Base-by-base conservation (phyloP, 2,888 invertebrate genomes). In the Cistogaster globosa region DNA sequence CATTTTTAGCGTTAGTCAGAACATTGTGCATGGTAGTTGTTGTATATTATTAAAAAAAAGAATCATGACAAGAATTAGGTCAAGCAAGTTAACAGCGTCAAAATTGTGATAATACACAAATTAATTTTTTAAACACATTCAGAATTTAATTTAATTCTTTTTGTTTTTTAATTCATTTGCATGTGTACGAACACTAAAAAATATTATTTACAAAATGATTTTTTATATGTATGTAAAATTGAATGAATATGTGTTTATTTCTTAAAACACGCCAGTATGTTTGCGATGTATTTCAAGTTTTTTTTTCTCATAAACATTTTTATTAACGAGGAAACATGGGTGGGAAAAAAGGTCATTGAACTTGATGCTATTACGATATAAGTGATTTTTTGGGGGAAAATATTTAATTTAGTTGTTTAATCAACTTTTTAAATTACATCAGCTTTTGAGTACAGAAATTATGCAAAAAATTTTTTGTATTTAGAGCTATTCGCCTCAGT, bases 21-120 rank as follows among this genome's bases (percentile, higher is more conserved):
- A 6, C 32, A 32, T 32, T 32, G 32, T 32, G 32, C 32, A 32
- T 7, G 32, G 6, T 45, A 38, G 42, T 53, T 18, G 16, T 42
- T 38, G 69, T 62, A 75, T 51, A 63, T 63, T 63, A 20, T 78
- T 4, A 26, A 26, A 26, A 26, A 26, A 26, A 26, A 4, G 32
- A 68, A 74, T 81, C 80, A 84, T 84, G 80, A 62, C 76, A 68
- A 77, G 72, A 84, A 84, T 84, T 84, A 38, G 84, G 84, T 81
- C 84, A 84, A 68, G 71, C 71, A 72, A 82, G 72, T 77, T 81
- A 81, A 84, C 51, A 83, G 76, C 80, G 80, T 63, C 65, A 69
- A 84, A 71, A 76, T 62, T 76, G 76, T 60, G 80, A 80, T 84
- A 80, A 80, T 71, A 78, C 68, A 26, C 65, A 69, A 74, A 80